Conservation (phyloP, 1,140 invertebrate species). For the Reticulitermes speratus region DNA sequence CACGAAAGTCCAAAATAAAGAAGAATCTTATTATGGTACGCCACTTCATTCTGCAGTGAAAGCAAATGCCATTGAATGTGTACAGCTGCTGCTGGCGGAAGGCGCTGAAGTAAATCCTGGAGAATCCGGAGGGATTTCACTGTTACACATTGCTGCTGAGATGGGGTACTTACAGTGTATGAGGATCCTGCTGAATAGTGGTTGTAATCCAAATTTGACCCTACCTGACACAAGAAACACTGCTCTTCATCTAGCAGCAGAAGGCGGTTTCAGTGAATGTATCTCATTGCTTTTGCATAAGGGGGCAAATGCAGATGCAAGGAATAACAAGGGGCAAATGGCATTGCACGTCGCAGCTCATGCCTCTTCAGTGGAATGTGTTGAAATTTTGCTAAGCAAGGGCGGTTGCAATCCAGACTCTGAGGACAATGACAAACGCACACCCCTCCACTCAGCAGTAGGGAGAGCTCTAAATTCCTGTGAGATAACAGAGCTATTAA, state of each 20-base stretch:
- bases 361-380: conserved; percentile 73
- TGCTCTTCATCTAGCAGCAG: conserved; percentile 76
- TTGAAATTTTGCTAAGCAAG: conserved; percentile 69
- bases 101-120: conserved; percentile 66
- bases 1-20: conserved; percentile 48
- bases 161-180: conserved; percentile 68
- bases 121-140: conserved; percentile 69
- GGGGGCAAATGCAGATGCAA: conserved; percentile 66
- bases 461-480: conserved; percentile 72
- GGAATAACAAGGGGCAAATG: conserved; percentile 74
- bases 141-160: conserved; percentile 75
- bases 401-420: conserved; percentile 70
- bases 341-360: conserved; percentile 74
- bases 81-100: conserved; percentile 66
- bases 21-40: conserved; percentile 69
- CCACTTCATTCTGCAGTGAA: conserved; percentile 74
- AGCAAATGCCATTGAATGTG: conserved; percentile 69
- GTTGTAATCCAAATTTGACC: conserved; percentile 61
- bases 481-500: conserved; percentile 70
- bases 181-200: conserved; percentile 63
- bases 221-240: conserved; percentile 69
- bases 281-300: conserved; percentile 69
- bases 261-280: conserved; percentile 72
- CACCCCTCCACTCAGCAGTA: conserved; percentile 73
- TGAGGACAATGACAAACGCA: conserved; percentile 73